Conservation (phyloP, 2,888 invertebrate genomes). For the Lordiphosa andalusiaca region DNA sequence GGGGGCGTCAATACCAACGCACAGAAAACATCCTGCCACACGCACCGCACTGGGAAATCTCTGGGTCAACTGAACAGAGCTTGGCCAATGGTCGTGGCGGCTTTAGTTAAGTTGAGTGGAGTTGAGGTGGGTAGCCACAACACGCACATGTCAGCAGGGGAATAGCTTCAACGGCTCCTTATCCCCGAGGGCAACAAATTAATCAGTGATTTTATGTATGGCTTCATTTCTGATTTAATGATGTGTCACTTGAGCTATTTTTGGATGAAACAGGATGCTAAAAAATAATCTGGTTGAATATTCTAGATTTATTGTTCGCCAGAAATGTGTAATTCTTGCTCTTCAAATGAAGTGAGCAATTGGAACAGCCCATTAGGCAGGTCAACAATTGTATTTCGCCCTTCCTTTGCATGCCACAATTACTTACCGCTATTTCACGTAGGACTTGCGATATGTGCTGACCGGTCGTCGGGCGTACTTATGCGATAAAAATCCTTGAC, state of each 20-base stretch:
- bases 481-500: constrained; percentile 68
- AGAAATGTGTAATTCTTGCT: constrained; percentile 9
- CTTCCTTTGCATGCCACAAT: constrained; percentile 63
- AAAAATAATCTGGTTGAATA: neutral
- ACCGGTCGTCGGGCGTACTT: constrained; percentile 19
- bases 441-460: constrained; percentile 34
- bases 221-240: neutral
- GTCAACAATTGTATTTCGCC: constrained; percentile 25
- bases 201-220: constrained; percentile 9
- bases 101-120: constrained; percentile 11
- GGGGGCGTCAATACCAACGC: constrained; percentile 39
- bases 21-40: constrained; percentile 4
- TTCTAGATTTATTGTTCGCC: constrained; percentile 7
- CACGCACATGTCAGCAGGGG: constrained; percentile 27
- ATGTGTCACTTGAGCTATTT: constrained; percentile 7
- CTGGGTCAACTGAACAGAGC: constrained; percentile 63
- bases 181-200: constrained; percentile 2
- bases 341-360: constrained; percentile 26
- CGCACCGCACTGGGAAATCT: constrained; percentile 42
- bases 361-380: constrained; percentile 30
- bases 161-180: constrained; percentile 20
- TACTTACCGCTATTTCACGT: constrained; percentile 47
- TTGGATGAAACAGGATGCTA: neutral
- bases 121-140: constrained; percentile 10
- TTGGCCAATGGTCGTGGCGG: constrained; percentile 54